A percentile compares a stretch with the other conserved stretches of the same genome.
These are phyloP conservation scores for Cladorhizidae sp. DNA, from an alignment of 37 sponge, comb jelly and placozoan genomes.

Conservation along the genomic window DNA sequence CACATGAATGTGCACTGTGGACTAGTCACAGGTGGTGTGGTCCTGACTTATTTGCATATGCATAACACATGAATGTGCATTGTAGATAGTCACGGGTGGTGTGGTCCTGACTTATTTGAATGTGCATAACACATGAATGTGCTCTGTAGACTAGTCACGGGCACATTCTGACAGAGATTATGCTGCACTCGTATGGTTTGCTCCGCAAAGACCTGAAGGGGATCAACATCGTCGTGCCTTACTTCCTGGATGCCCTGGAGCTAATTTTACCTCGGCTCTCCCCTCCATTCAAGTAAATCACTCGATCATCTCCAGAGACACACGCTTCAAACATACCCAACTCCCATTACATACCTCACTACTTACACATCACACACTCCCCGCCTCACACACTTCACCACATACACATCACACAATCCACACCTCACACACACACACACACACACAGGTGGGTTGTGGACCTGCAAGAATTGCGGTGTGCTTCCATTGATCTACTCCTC, in stretches of 20 bases:
- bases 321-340: neutral
- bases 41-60: too few relatives aligned
- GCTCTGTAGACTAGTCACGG: conserved; percentile 61
- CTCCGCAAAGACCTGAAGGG: conserved; percentile 76
- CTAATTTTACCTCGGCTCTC: conserved; percentile 58
- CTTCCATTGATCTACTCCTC: conserved; percentile 70
- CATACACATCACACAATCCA: neutral
- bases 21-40: too few relatives aligned
- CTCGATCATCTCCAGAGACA: neutral
- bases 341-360: neutral
- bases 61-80: too few relatives aligned
- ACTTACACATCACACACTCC: neutral
- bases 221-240: conserved; percentile 63
- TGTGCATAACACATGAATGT: too few relatives aligned
- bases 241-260: conserved; percentile 70
- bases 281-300: conserved; percentile 34
- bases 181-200: conserved; percentile 58
- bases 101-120: neutral
- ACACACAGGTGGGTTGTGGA: conserved; percentile 48
- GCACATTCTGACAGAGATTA: conserved; percentile 63
- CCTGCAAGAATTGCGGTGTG: conserved; percentile 32
- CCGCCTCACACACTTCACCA: neutral
- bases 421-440: neutral
- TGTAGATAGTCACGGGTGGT: neutral
- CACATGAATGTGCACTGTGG: too few relatives aligned